A percentile compares a stretch with the other conserved stretches of the same genome.
These are phyloP conservation scores for Gorsachius goisagi DNA, from an alignment of 2,113 vertebrate genomes.

Conservation along the genomic window DNA sequence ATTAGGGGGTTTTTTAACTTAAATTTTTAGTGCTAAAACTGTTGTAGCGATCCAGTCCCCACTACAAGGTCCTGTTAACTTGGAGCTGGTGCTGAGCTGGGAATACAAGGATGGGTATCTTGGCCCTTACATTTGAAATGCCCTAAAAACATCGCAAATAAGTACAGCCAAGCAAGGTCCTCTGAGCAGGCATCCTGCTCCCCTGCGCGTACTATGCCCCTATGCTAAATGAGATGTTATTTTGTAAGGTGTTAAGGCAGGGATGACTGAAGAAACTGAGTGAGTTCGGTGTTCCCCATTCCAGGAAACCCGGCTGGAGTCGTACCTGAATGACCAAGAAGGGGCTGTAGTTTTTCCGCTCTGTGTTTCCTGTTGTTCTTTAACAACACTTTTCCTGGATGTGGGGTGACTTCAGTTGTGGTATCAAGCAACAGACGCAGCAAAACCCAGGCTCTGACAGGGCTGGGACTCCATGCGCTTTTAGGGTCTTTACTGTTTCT, in stretches of 20 bases:
- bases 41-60: accelerated
- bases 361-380: conserved; percentile 34
- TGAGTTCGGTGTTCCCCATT: neutral
- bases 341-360: neutral
- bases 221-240: accelerated
- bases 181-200: neutral
- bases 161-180: neutral
- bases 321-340: accelerated
- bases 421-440: neutral
- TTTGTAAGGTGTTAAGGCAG: neutral
- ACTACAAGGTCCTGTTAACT: neutral
- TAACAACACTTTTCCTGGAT: conserved; percentile 18
- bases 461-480: neutral
- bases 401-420: neutral
- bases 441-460: neutral
- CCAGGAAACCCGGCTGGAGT: neutral
- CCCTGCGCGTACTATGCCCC: neutral
- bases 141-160: neutral
- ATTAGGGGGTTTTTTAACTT: too few relatives aligned
- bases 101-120: neutral
- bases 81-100: neutral
- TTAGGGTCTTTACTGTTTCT: neutral
- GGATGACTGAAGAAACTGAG: neutral
- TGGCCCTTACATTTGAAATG: neutral
- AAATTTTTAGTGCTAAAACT: neutral